phyloP scores from a whole-genome alignment of 2,888 invertebrate species.

The Eurytoma adleriae region DNA sequence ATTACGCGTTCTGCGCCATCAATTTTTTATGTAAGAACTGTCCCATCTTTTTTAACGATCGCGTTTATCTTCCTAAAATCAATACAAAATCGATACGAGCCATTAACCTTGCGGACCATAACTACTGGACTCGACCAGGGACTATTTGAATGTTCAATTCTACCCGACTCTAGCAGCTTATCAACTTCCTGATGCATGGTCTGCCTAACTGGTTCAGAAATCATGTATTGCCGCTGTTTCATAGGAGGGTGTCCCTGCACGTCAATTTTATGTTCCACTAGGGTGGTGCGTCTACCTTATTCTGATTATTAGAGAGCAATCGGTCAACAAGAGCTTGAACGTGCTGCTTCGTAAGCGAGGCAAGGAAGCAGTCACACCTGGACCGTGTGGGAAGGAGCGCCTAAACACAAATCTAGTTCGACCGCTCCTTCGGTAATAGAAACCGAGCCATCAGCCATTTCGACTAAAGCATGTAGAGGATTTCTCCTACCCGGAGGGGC shows the following conservation, averaged over 20 bases:
- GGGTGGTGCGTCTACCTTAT: neutral
- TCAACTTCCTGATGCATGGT: neutral
- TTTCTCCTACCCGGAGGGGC: no score
- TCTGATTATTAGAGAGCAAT: no score
- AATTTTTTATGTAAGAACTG: neutral
- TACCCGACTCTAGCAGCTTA: neutral
- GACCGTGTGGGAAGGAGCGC: no score
- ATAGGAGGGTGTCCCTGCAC: neutral
- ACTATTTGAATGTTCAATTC: neutral
- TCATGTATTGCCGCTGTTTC: neutral
- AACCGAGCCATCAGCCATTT: no score
- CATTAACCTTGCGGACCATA: neutral
- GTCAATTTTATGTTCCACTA: neutral
- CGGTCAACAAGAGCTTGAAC: no score
- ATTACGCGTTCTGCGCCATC: neutral
- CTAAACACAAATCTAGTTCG: no score
- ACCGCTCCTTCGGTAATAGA: no score
- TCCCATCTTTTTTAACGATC: neutral
- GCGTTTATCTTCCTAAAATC: neutral
- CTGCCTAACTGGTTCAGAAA: neutral
- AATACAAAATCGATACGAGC: neutral
- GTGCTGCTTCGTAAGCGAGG: no score
- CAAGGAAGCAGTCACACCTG: no score
- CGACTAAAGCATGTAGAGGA: no score
- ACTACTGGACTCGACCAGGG: neutral